Evolutionary conservation across 2,113 vertebrate genomes (phyloP).

Genomic region (Astatotilapia flaviijosephi): DNA sequence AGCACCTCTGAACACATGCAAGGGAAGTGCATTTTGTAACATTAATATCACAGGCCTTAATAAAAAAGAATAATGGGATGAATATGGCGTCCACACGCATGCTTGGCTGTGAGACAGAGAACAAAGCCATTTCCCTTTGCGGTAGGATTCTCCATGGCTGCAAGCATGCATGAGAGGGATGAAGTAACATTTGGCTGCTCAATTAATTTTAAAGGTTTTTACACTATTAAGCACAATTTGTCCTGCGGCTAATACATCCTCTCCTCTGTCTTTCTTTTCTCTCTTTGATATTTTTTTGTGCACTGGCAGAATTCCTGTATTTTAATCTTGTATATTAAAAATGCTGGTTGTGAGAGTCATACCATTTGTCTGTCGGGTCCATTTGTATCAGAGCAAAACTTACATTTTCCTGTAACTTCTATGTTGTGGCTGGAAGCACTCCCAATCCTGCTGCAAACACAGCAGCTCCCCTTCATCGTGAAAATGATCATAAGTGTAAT

Average conservation of each 20-base stretch:
- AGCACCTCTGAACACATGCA: background rate
- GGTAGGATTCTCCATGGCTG: background rate
- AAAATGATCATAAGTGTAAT: background rate
- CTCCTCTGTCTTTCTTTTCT: background rate
- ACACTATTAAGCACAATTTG: conserved; percentile 58
- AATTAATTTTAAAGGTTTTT: conserved; percentile 66
- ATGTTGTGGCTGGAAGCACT: background rate
- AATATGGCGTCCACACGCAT: background rate
- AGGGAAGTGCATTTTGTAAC: background rate
- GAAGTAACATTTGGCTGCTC: conserved; percentile 53
- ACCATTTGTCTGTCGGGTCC: background rate
- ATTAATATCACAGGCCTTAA: background rate
- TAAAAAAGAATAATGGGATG: conserved; percentile 30
- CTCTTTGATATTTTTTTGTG: conserved; percentile 45
- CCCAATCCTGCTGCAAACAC: background rate
- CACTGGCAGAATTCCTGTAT: conserved; percentile 15
- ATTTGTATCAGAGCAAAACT: background rate
- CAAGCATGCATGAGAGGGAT: conserved; percentile 21
- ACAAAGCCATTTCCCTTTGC: conserved; percentile 29
- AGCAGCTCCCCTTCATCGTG: background rate
- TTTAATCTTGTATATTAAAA: conserved; percentile 30
- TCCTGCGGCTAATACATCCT: conserved; percentile 37
- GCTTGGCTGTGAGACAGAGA: conserved; percentile 8
- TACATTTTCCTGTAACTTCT: background rate
- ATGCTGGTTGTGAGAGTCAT: background rate